Evolutionary conservation across 2,888 invertebrate species (phyloP).

Genomic region (Drosophila testacea): DNA sequence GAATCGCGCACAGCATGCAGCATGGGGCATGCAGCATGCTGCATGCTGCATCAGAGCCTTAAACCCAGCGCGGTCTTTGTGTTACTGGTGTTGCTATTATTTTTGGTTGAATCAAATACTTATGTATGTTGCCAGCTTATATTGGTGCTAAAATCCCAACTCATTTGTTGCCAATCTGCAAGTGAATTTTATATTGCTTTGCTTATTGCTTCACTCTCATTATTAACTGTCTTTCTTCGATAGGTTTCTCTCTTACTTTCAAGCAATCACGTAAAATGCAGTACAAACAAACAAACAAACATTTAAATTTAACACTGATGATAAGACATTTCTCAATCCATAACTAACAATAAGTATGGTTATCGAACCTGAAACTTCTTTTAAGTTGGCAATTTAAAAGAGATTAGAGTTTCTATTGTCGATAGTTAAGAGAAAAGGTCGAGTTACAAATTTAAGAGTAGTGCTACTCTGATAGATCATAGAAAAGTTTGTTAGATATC

Average conservation of each 20-base stretch:
- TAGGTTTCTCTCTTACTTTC: neutral
- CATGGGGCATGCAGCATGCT: constrained; percentile 50
- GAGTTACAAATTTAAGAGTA: neutral
- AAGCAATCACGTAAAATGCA: neutral
- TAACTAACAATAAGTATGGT: neutral
- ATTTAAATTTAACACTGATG: neutral
- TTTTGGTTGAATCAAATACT: constrained; percentile 38
- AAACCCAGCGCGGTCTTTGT: neutral
- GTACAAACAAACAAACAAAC: neutral
- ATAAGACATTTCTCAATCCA: neutral
- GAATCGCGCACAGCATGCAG: constrained; percentile 83
- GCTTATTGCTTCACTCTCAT: constrained; percentile 13
- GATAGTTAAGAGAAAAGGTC: neutral
- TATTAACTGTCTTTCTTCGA: neutral
- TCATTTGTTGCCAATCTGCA: constrained; percentile 36
- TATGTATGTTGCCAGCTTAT: constrained; percentile 21
- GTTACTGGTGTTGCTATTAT: constrained; percentile 36
- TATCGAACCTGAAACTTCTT: neutral
- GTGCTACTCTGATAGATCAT: too few species aligned
- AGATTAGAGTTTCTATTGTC: neutral
- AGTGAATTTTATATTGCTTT: constrained; percentile 3
- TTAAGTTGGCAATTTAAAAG: neutral
- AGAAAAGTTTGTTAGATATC: too few species aligned
- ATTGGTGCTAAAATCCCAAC: constrained; percentile 33
- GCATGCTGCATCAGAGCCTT: constrained; percentile 51